Evolutionary conservation across 2,888 invertebrate genomes (phyloP), one percentile per base, ranked within the genome.

Genomic region (Anthrax anthrax): DNA sequence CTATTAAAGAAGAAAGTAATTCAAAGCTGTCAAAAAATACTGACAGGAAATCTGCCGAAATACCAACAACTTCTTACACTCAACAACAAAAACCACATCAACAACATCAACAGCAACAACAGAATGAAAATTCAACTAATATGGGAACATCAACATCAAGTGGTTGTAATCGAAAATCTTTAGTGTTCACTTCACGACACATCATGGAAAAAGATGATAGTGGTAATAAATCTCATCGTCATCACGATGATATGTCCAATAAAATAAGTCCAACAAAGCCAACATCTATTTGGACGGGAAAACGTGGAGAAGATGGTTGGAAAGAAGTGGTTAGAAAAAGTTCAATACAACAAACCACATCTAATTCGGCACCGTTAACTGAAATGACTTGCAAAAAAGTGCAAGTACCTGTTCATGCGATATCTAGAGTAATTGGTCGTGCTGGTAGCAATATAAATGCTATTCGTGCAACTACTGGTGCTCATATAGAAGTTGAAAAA

Each of bases 371-470:
- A 2, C 51, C 61, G 6, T 54, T 55, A 3, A 61, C 64, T 9
- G 69, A 69, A 52, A 65, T 64, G 59, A 64, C 84, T 14, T 81
- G 84, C 55, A 94, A 94, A 71, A 94, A 92, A 70, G 90, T 97
- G 40, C 84, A 85, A 16, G 95, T 98, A 49, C 91, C 94, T 45
- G 81, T 91, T 19, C 86, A 86, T 65, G 95, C 94, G 40, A 96
- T 97, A 51, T 94, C 95, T 49, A 78, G 97, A 46, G 95, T 98
- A 44, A 98, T 98, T 61, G 97, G 97, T 0, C 81, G 97, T 57
- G 94, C 89, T 29, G 97, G 97, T 42, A 88, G 86, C 71, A 97
- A 97, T 70, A 96, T 98, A 60, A 98, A 98, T 71, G 92, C 96
- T 13, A 96, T 98, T 63, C 77, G 97, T 49, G 89, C 90, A 47